A percentile compares a stretch with the other conserved stretches of the same genome.
Evolutionary conservation across 2,888 invertebrate genomes (phyloP).

Genomic region (Polyommatus iphigenia): DNA sequence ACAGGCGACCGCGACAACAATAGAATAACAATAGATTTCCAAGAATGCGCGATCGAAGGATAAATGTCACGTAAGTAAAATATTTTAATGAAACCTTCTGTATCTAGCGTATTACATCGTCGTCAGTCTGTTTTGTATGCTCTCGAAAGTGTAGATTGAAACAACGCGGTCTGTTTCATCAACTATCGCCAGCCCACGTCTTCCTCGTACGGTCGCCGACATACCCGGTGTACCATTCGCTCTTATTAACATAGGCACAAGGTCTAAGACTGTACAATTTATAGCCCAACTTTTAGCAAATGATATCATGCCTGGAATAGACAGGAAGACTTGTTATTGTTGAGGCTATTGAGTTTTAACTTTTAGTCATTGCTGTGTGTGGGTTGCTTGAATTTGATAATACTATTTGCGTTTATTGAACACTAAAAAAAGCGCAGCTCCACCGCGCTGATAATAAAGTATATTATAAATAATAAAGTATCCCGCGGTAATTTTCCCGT

Average conservation of each 20-base stretch:
- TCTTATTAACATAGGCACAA: neutral
- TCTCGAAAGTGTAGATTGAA: slow-evolving; percentile 15
- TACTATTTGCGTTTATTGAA: neutral
- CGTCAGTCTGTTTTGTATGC: neutral
- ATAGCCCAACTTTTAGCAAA: slow-evolving; percentile 21
- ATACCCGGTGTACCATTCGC: neutral
- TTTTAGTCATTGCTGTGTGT: neutral
- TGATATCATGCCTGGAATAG: slow-evolving; percentile 23
- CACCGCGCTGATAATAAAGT: no score
- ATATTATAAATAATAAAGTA: no score
- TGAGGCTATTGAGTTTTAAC: neutral
- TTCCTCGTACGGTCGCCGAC: neutral
- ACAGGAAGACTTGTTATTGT: slow-evolving; percentile 18
- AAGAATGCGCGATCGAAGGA: no score
- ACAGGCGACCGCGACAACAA: no score
- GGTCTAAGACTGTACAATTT: neutral
- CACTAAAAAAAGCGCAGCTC: neutral
- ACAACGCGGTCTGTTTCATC: slow-evolving; percentile 22
- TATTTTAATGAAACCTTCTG: neutral
- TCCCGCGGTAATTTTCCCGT: neutral
- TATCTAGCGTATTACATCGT: slow-evolving; percentile 17
- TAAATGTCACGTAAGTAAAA: no score
- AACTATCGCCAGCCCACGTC: slow-evolving; percentile 13
- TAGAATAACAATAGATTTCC: no score
- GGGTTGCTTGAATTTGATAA: neutral